phyloP scores from a whole-genome alignment of 2,888 invertebrate genomes.

The Mayetiola destructor region DNA sequence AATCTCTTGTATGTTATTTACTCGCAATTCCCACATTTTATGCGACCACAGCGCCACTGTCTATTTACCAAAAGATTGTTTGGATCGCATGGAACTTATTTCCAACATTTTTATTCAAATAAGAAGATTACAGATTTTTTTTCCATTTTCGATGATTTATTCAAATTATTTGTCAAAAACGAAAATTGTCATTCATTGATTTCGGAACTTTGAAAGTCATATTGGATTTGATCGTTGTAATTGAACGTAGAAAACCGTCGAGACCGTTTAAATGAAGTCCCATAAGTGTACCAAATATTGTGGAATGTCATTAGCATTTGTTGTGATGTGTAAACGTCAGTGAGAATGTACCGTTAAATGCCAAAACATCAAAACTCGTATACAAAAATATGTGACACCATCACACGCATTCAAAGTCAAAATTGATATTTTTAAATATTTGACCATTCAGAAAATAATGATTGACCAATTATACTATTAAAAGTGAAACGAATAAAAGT shows the following conservation, averaged over 20 bases:
- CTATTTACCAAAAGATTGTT: too few species aligned
- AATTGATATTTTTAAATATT: not conserved
- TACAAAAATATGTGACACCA: too few species aligned
- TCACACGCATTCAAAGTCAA: not conserved
- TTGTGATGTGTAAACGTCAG: slow-evolving; percentile 6
- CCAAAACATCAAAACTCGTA: slow-evolving; percentile 2
- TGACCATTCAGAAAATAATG: not conserved
- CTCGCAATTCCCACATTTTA: too few species aligned
- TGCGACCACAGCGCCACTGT: too few species aligned
- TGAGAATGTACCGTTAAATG: not conserved
- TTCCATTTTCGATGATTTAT: not conserved
- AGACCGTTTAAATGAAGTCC: not conserved
- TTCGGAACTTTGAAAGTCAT: too few species aligned
- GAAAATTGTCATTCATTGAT: not conserved
- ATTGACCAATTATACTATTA: too few species aligned
- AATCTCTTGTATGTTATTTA: too few species aligned
- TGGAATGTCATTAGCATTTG: not conserved
- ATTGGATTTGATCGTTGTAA: too few species aligned
- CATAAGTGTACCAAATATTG: not conserved
- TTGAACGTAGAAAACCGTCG: not conserved
- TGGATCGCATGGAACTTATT: too few species aligned
- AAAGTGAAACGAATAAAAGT: too few species aligned
- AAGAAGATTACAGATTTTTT: too few species aligned
- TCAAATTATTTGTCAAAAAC: not conserved
- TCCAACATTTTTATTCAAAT: too few species aligned